Conservation (phyloP, 2,797 vertebrate species). For the Ciconia nigra region DNA sequence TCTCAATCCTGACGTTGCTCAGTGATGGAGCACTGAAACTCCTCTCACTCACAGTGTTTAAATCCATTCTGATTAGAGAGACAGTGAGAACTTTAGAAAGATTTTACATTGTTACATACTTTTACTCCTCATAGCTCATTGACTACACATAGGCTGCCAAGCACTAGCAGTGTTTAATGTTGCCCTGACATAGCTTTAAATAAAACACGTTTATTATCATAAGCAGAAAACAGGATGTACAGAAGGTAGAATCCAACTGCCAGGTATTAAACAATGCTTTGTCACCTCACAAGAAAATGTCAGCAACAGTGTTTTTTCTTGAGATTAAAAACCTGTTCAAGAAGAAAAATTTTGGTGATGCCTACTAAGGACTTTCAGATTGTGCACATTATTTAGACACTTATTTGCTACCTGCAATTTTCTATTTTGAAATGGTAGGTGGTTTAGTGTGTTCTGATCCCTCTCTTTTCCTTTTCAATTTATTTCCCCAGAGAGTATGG, state of each 20-base stretch:
- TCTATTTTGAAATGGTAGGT: background rate
- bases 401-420: background rate
- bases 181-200: background rate
- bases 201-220: background rate
- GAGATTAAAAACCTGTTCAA: background rate
- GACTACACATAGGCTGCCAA: background rate
- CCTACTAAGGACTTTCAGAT: background rate
- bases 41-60: background rate
- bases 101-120: background rate
- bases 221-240: background rate
- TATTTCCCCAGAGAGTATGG: background rate
- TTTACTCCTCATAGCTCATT: background rate
- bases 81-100: background rate
- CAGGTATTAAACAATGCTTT: background rate
- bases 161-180: background rate
- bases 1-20: background rate
- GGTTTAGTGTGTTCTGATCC: background rate
- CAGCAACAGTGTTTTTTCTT: background rate
- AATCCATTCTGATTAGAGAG: background rate
- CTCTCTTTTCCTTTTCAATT: slow-evolving; percentile 17
- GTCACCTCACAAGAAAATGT: background rate
- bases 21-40: background rate
- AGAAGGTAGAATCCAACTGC: background rate
- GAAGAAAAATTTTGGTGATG: background rate
- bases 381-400: background rate